These are phyloP conservation scores for Thomomys bottae DNA, from an alignment of 2,113 vertebrate species.

Conservation along the genomic window DNA sequence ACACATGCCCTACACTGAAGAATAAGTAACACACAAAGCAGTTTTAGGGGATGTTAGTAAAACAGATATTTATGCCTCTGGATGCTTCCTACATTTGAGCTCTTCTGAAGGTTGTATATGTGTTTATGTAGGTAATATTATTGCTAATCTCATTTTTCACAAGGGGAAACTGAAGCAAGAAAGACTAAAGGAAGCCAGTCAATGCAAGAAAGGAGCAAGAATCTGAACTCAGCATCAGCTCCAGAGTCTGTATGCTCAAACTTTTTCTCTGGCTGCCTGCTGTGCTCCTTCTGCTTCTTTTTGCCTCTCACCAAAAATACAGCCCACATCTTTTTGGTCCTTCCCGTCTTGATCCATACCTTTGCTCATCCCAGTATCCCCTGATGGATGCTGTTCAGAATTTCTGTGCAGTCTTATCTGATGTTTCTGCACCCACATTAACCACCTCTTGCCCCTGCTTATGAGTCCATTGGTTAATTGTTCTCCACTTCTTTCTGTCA, in stretches of 20 bases:
- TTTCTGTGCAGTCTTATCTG: neutral
- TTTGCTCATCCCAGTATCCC: neutral
- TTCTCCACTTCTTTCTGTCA: constrained; percentile 2
- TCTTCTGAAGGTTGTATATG: neutral
- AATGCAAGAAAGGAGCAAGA: neutral
- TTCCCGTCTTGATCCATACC: neutral
- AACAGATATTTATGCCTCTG: neutral
- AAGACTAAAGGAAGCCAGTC: constrained; percentile 34
- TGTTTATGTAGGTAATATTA: neutral
- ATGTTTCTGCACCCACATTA: neutral
- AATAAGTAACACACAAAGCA: neutral
- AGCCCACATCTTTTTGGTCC: neutral
- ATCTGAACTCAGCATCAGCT: neutral
- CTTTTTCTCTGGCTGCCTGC: fast-evolving
- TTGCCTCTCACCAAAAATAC: neutral
- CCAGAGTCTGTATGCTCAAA: no score
- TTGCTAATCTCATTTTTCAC: neutral
- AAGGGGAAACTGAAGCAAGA: constrained; percentile 40
- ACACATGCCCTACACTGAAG: neutral
- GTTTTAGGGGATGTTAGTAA: neutral
- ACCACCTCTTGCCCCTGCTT: neutral
- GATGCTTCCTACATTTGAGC: neutral
- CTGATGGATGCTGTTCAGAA: fast-evolving
- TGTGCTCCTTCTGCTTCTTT: neutral
- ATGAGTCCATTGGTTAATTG: neutral